Evolutionary conservation across 2,888 invertebrate genomes (phyloP).

Genomic region (Lasioglossum zephyrum): DNA sequence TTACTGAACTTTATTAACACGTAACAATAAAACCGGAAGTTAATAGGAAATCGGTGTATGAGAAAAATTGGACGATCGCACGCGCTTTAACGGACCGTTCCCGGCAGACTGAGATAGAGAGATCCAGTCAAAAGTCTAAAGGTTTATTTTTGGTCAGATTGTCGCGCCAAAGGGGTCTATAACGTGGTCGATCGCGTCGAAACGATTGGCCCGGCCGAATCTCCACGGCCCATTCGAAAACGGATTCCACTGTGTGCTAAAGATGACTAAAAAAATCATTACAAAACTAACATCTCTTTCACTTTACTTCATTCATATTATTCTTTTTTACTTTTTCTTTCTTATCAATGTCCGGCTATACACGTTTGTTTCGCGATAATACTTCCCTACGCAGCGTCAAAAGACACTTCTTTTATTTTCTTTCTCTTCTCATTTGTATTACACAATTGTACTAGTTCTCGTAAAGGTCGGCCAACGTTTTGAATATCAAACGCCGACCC

Average conservation of each 20-base stretch:
- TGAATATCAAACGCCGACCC: constrained; percentile 41
- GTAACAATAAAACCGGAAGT: constrained; percentile 52
- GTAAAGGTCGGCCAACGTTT: constrained; percentile 26
- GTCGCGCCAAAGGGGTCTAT: constrained; percentile 61
- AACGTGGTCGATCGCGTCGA: constrained; percentile 53
- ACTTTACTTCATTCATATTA: constrained; percentile 36
- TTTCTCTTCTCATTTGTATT: constrained; percentile 31
- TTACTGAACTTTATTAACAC: constrained; percentile 53
- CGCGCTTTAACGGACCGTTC: constrained; percentile 46
- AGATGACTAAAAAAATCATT: constrained; percentile 55
- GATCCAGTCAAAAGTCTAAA: constrained; percentile 34
- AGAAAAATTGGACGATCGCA: constrained; percentile 30
- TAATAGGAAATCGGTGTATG: constrained; percentile 24
- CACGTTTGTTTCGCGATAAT: constrained; percentile 56
- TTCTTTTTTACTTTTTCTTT: constrained; percentile 30
- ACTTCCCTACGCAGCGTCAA: constrained; percentile 56
- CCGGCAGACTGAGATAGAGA: constrained; percentile 46
- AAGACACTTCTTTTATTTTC: constrained; percentile 40
- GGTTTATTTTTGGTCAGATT: constrained; percentile 66
- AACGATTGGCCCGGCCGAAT: constrained; percentile 42
- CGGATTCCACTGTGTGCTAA: constrained; percentile 28
- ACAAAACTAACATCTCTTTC: constrained; percentile 64
- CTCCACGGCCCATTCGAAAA: background rate
- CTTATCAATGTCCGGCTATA: constrained; percentile 55
- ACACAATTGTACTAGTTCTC: constrained; percentile 41